Conservation (phyloP, 2,113 vertebrate genomes). For the Hippocampus barbouri region DNA sequence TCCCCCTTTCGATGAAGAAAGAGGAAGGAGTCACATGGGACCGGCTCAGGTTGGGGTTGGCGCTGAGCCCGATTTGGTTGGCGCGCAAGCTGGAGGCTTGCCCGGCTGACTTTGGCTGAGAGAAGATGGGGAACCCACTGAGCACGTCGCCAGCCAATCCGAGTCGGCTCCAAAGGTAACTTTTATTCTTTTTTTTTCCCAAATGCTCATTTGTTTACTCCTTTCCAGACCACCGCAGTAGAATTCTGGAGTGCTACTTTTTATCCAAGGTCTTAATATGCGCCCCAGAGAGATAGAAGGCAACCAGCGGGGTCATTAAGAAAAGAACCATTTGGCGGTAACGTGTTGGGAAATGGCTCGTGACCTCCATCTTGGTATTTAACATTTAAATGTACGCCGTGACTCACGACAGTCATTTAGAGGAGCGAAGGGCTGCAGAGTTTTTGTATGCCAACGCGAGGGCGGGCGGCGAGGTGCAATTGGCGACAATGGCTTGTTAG, state of each 20-base stretch:
- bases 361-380: constrained; percentile 69
- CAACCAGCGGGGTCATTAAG: constrained; percentile 63
- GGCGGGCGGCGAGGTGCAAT: constrained; percentile 6
- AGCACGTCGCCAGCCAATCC: no score
- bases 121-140: no score
- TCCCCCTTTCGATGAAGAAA: no score
- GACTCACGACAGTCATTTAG: constrained; percentile 59
- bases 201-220: background rate
- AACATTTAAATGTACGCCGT: constrained; percentile 65
- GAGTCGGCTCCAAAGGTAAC: no score
- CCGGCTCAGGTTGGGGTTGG: no score
- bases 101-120: no score
- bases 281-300: constrained; percentile 44
- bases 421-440: constrained; percentile 19
- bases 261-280: constrained; percentile 37
- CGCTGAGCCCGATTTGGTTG: no score
- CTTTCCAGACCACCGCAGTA: background rate
- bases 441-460: constrained; percentile 36
- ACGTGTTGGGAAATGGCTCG: constrained; percentile 67
- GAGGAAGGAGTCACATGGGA: no score
- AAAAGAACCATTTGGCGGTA: constrained; percentile 69
- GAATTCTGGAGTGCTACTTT: constrained; percentile 21
- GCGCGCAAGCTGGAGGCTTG: no score
- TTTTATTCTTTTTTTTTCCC: background rate
- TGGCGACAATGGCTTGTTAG: constrained; percentile 31